Evolutionary conservation across 2,888 invertebrate species (phyloP).

Genomic region (Acanthoscelides obtectus): DNA sequence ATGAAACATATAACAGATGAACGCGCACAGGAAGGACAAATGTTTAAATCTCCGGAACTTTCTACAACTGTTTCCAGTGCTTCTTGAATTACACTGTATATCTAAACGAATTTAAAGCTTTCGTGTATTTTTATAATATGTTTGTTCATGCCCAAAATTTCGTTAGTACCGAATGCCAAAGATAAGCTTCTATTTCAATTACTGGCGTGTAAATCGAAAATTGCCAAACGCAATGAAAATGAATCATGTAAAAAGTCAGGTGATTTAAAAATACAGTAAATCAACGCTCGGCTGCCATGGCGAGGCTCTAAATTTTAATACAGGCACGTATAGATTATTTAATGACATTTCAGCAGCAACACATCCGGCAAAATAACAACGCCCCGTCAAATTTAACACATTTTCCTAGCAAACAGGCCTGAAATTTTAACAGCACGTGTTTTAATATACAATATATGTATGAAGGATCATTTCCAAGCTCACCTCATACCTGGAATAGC

Average conservation of each 20-base stretch:
- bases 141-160: too few relatives aligned
- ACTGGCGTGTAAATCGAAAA: not conserved
- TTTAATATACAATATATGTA: not conserved
- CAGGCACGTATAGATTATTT: not conserved
- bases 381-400: not conserved
- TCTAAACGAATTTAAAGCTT: too few relatives aligned
- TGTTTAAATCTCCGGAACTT: too few relatives aligned
- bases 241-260: not conserved
- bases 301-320: not conserved
- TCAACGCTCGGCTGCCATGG: not conserved
- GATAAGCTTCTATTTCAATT: not conserved
- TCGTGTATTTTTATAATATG: too few relatives aligned
- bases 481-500: not conserved
- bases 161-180: not conserved
- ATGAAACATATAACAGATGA: too few relatives aligned
- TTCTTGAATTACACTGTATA: too few relatives aligned
- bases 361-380: not conserved
- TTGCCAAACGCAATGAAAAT: not conserved
- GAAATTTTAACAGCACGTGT: not conserved
- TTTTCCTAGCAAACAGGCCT: not conserved
- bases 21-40: too few relatives aligned
- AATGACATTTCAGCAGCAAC: not conserved
- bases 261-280: not conserved
- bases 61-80: too few relatives aligned
- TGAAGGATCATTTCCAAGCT: not conserved